Conservation (phyloP, 2,797 vertebrate genomes). For the Enteromius fasciolatus region DNA sequence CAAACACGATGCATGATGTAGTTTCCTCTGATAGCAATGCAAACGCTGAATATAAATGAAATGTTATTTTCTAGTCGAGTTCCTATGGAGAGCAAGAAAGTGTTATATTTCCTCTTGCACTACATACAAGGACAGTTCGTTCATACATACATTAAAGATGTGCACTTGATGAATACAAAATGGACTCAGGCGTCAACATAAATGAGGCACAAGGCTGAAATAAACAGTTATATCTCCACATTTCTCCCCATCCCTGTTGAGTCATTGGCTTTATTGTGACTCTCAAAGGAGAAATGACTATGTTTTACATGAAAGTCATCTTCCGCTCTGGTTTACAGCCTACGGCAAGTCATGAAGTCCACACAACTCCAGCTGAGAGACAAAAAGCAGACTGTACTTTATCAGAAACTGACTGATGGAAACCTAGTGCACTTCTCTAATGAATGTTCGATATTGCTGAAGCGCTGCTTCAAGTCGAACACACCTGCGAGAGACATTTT, state of each 20-base stretch:
- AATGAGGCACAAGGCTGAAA: constrained; percentile 34
- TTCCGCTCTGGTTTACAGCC: constrained; percentile 31
- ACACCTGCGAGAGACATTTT: no score
- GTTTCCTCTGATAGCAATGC: constrained; percentile 16
- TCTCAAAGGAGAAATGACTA: constrained; percentile 38
- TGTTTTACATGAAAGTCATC: constrained; percentile 42
- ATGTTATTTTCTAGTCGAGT: constrained; percentile 18
- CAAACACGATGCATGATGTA: constrained; percentile 7
- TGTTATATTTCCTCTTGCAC: background rate
- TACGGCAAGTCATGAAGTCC: constrained; percentile 29
- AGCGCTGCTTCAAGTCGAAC: no score
- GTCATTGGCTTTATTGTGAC: constrained; percentile 29
- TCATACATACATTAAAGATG: constrained; percentile 1
- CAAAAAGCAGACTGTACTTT: constrained; percentile 15
- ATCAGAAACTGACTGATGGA: constrained; percentile 38
- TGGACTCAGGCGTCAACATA: constrained; percentile 20
- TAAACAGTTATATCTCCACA: constrained; percentile 3
- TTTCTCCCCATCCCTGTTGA: background rate
- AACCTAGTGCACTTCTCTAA: constrained; percentile 1
- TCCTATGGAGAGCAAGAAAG: background rate
- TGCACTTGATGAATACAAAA: constrained; percentile 9
- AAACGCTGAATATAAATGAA: constrained; percentile 35
- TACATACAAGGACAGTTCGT: background rate
- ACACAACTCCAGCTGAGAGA: constrained; percentile 29
- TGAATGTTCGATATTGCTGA: background rate